Conservation (phyloP, 2,888 invertebrate genomes). For the Sphinx pinastri region DNA sequence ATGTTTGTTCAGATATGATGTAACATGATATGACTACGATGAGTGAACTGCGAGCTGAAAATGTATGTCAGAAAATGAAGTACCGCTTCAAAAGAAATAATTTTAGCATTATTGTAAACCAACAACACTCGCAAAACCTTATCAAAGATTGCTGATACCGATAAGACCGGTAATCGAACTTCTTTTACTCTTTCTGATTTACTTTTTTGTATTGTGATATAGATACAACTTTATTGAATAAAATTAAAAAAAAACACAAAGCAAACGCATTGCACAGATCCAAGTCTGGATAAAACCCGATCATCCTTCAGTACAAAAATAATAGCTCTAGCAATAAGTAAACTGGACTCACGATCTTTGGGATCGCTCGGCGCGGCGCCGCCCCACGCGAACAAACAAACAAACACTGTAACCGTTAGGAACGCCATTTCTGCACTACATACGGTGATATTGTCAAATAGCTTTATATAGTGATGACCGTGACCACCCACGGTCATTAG, state of each 20-base stretch:
- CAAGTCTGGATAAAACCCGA: too few species aligned
- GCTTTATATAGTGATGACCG: conserved; percentile 73
- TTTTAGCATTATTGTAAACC: too few species aligned
- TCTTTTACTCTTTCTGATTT: too few species aligned
- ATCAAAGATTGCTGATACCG: too few species aligned
- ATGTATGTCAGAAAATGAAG: too few species aligned
- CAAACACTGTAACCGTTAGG: conserved; percentile 54
- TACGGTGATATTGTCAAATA: conserved; percentile 59
- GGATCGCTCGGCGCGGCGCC: conserved; percentile 54
- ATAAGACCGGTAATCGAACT: too few species aligned
- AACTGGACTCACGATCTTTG: conserved; percentile 65
- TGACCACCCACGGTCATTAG: conserved; percentile 73
- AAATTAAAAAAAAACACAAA: too few species aligned
- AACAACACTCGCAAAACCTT: too few species aligned
- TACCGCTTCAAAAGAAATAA: too few species aligned
- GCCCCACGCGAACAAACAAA: conserved; percentile 47
- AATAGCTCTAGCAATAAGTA: conserved; percentile 20
- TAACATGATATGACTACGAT: neutral
- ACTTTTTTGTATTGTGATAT: too few species aligned
- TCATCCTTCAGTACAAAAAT: neutral
- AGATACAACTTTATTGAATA: too few species aligned
- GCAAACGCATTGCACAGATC: too few species aligned
- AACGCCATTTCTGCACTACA: conserved; percentile 64
- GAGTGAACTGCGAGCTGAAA: neutral
- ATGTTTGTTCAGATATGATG: neutral